These are phyloP conservation scores for Labeo catla DNA, from an alignment of 2,113 vertebrate species.

Conservation along the genomic window DNA sequence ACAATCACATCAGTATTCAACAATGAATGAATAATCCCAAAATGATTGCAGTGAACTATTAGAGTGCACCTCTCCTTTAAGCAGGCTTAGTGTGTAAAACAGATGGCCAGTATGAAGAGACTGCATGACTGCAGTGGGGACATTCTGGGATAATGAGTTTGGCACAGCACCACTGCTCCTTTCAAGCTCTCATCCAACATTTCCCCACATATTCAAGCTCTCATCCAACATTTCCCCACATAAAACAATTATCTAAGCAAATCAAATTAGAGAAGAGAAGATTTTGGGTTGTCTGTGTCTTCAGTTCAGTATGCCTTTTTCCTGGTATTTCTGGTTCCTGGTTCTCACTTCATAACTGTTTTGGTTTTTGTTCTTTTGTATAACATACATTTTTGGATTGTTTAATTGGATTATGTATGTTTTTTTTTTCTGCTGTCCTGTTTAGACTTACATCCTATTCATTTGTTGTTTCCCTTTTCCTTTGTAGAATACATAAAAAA, in stretches of 20 bases:
- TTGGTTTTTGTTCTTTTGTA: not conserved
- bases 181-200: slow-evolving; percentile 11
- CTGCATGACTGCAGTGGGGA: slow-evolving; percentile 22
- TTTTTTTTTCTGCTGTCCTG: not conserved
- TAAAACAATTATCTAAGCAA: slow-evolving; percentile 1
- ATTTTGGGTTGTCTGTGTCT: not conserved
- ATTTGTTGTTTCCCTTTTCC: not conserved
- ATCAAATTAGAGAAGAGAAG: not conserved
- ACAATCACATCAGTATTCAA: not conserved
- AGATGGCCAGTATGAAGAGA: slow-evolving; percentile 18
- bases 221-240: not conserved
- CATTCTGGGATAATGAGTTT: slow-evolving; percentile 34
- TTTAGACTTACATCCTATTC: not conserved
- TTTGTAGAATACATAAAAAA: not conserved
- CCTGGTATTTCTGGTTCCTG: not conserved
- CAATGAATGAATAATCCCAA: not conserved
- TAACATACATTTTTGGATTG: not conserved
- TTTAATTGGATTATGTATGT: not conserved
- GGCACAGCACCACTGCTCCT: not conserved
- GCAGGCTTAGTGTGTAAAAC: slow-evolving; percentile 8
- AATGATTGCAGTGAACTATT: not conserved
- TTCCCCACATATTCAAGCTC: not conserved
- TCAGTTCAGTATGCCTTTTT: not conserved
- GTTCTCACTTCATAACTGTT: not conserved
- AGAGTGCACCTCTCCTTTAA: not conserved